These are phyloP conservation scores for Sphenopsis melanotis DNA, from an alignment of 2,797 vertebrate species.

Conservation along the genomic window DNA sequence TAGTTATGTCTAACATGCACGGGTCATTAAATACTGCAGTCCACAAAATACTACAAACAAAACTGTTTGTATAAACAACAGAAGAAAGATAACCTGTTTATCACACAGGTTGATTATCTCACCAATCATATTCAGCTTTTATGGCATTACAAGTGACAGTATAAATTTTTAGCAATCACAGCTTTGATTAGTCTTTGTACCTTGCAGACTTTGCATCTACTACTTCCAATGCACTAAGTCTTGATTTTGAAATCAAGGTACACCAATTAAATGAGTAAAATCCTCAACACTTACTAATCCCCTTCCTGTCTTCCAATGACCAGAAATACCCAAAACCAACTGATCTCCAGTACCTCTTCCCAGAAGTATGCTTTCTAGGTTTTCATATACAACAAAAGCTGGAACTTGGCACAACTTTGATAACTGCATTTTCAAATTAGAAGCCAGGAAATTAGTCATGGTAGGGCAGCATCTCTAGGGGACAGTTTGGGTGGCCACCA, in stretches of 20 bases:
- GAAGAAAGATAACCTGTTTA: background rate
- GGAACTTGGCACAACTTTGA: background rate
- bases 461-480: background rate
- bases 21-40: background rate
- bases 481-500: background rate
- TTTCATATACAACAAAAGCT: background rate
- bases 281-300: background rate
- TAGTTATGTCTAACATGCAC: background rate
- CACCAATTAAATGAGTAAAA: background rate
- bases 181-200: background rate
- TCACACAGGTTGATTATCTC: background rate
- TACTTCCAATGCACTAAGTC: background rate
- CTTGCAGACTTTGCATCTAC: background rate
- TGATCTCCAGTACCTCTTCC: background rate
- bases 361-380: constrained; percentile 25
- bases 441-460: constrained; percentile 43
- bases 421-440: background rate
- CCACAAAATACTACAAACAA: background rate
- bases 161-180: background rate
- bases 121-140: background rate
- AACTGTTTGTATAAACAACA: background rate
- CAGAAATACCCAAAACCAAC: background rate
- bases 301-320: background rate
- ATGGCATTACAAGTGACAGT: background rate
- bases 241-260: background rate